Evolutionary conservation across 2,797 vertebrate genomes (phyloP), one percentile per base, ranked within the genome.

Genomic region (Artibeus lituratus): DNA sequence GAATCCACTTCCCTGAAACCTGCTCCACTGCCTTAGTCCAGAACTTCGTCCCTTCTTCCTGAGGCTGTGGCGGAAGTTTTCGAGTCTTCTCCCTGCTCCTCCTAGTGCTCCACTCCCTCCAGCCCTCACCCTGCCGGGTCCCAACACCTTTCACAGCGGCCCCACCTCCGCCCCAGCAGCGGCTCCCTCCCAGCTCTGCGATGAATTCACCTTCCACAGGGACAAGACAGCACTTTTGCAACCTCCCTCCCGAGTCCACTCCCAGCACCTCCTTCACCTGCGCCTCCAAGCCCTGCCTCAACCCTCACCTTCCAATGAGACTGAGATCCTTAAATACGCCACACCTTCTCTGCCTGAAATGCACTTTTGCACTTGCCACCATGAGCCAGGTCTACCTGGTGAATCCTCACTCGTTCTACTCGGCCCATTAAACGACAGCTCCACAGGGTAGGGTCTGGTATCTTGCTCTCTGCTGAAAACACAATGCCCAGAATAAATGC

Each of bases 401-500:
- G 7, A 29, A 9, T 0, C 19, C 22, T 4, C 47, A 19, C 24
- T 19, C 19, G 11, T 3, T 5, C 57, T 69, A 26, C 87, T 53
- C 3, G 1, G 14, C 26, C 42, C 42, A 16, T 3, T 26, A 7
- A 57, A 84, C 1, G 5, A 4, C 19, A 49, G 21, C 51, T 72
- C 35, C 10, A 1, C 37, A 16, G 10, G 14, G 42, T 4, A 0
- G 51, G n/a, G 22, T 2, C 2, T 14, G 39, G 82, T 32, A 0
- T n/a, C 69, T 11, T 55, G 42, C 32, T 37, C 14, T 32, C 81
- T 62, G 49, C 74, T 59, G 39, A 26, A 42, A 19, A 10, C 9
- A 19, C 47, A 24, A 67, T 0, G 10, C 42, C 69, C 3, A 22
- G 32, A 57, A 69, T 10, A 39, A 8, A 53, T 0, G 10, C 32